Percentiles rank a stretch among this genome's conserved stretches.
Conservation (phyloP, 2,888 invertebrate species). For the Celastrina argiolus region DNA sequence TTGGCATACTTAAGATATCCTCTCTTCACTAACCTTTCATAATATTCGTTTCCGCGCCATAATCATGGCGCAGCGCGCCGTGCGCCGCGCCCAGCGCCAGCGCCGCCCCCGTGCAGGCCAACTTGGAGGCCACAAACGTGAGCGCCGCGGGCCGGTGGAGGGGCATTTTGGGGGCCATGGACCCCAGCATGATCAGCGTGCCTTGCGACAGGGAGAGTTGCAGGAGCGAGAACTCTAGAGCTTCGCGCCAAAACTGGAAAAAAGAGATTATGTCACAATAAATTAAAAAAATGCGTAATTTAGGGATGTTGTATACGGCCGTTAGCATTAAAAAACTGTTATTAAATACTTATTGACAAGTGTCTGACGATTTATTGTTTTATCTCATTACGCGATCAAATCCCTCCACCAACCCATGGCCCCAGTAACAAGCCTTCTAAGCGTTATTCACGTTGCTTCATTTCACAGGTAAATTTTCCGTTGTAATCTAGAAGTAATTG, state of each 20-base stretch:
- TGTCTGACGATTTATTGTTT: no score
- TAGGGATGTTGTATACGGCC: no score
- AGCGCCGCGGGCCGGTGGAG: conserved; percentile 50
- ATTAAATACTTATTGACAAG: no score
- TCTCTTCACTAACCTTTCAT: conserved; percentile 42
- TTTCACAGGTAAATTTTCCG: no score
- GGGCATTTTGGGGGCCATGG: conserved; percentile 39
- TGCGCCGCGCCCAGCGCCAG: conserved; percentile 56
- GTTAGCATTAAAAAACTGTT: no score
- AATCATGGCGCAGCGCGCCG: conserved; percentile 56
- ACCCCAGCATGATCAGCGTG: conserved; percentile 60
- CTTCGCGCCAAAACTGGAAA: conserved; percentile 65
- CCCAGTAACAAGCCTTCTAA: no score
- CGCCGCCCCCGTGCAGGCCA: conserved; percentile 46
- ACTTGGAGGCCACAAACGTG: conserved; percentile 52
- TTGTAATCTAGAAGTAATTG: no score
- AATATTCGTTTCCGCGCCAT: conserved; percentile 51
- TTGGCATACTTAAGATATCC: no score
- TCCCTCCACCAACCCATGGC: no score
- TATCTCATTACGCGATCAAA: no score
- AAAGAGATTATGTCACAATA: background rate
- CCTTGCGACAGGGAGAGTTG: conserved; percentile 63
- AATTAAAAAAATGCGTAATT: no score
- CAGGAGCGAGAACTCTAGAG: conserved; percentile 59
- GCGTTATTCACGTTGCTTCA: no score